Conservation (phyloP, 2,113 vertebrate genomes). For the Natator depressus region DNA sequence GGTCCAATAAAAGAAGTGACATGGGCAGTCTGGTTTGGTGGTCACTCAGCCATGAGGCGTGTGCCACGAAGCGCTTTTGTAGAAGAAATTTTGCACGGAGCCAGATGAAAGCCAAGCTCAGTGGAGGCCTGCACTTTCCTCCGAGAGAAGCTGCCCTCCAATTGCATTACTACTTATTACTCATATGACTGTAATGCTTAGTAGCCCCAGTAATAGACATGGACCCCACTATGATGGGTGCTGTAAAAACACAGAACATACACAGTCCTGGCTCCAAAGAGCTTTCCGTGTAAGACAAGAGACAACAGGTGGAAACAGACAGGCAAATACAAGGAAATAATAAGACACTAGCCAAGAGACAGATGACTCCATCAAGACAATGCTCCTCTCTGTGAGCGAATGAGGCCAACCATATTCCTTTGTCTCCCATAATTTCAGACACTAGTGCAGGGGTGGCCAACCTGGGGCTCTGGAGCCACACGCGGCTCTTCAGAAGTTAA, state of each 20-base stretch:
- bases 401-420: rapidly evolving
- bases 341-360: not conserved
- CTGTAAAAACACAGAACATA: not conserved
- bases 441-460: too few species aligned
- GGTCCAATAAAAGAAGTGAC: not conserved
- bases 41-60: not conserved
- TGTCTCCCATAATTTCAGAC: rapidly evolving
- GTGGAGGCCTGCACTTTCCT: not conserved
- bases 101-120: not conserved
- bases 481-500: too few species aligned
- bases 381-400: rapidly evolving
- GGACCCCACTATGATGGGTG: not conserved
- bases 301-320: not conserved
- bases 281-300: not conserved
- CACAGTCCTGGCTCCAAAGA: not conserved
- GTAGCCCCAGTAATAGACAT: not conserved
- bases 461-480: too few species aligned
- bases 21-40: not conserved
- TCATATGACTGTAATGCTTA: not conserved
- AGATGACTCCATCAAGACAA: rapidly evolving
- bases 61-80: not conserved
- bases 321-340: not conserved
- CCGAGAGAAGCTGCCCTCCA: not conserved
- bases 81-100: not conserved
- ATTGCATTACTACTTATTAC: not conserved